Evolutionary conservation across 2,888 invertebrate genomes (phyloP).

Genomic region (Epirrita christyi): DNA sequence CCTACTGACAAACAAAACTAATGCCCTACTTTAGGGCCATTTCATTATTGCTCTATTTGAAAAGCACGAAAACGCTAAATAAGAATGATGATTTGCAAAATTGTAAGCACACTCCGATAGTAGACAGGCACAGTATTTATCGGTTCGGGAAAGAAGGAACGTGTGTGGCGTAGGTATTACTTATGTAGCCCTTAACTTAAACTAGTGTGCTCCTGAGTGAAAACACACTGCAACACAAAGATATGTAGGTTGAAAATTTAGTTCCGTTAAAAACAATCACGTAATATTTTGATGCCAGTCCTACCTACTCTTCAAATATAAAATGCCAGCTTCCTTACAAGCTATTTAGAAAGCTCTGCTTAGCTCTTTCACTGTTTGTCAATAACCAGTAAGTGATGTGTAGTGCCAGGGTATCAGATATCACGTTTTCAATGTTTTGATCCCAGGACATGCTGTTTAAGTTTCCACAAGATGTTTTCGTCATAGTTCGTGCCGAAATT

Average conservation of each 20-base stretch:
- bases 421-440: neutral
- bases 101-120: constrained; percentile 7
- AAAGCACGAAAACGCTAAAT: constrained; percentile 36
- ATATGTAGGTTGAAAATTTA: too few species aligned
- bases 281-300: too few species aligned
- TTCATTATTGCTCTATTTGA: constrained; percentile 33
- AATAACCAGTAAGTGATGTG: too few species aligned
- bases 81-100: constrained; percentile 55
- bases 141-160: neutral
- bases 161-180: neutral
- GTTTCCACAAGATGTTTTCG: neutral
- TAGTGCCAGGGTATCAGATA: too few species aligned
- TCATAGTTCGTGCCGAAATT: constrained; percentile 7
- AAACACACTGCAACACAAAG: too few species aligned
- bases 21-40: constrained; percentile 42
- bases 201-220: too few species aligned
- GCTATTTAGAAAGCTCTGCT: too few species aligned
- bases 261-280: too few species aligned
- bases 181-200: too few species aligned
- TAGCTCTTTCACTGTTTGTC: too few species aligned
- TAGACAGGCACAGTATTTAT: neutral
- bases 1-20: constrained; percentile 21
- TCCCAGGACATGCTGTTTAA: neutral
- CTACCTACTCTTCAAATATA: too few species aligned
- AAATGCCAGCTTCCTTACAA: too few species aligned